Conservation (phyloP, 2,888 invertebrate species). For the Agrochola lychnidis region DNA sequence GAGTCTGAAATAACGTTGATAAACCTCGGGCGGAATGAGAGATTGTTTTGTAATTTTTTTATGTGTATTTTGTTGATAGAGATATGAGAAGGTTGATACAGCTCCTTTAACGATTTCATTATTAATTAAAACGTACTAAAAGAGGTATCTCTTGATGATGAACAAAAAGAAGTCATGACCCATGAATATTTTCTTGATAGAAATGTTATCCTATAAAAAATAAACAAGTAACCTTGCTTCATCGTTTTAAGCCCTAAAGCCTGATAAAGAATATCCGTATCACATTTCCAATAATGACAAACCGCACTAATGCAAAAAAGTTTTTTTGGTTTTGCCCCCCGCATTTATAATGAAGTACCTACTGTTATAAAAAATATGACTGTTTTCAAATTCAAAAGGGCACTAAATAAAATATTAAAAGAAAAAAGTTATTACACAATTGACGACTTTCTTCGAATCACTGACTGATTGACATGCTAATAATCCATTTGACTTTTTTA, state of each 20-base stretch:
- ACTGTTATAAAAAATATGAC: too few species aligned
- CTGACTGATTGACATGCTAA: too few species aligned
- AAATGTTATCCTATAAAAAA: neutral
- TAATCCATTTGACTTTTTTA: too few species aligned
- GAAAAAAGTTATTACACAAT: too few species aligned
- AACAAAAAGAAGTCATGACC: neutral
- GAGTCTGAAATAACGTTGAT: conserved; percentile 48
- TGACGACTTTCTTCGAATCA: too few species aligned
- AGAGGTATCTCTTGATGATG: neutral
- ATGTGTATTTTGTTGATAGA: conserved; percentile 1
- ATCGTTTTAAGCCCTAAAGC: conserved; percentile 8
- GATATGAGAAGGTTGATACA: neutral
- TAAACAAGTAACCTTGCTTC: conserved; percentile 5
- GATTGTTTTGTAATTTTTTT: conserved; percentile 13
- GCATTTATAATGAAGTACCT: too few species aligned
- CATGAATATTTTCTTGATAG: neutral
- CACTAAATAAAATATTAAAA: too few species aligned
- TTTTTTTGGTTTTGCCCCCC: too few species aligned
- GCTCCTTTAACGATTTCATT: neutral
- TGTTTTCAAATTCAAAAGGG: too few species aligned
- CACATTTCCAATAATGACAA: neutral
- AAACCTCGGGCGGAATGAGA: conserved; percentile 12
- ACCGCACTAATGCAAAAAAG: too few species aligned
- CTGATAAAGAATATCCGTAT: conserved; percentile 16
- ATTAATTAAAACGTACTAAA: neutral